Percentiles rank a stretch among this genome's conserved stretches.
phyloP scores from a whole-genome alignment of 2,113 vertebrate species.

The Proterorhinus semilunaris region DNA sequence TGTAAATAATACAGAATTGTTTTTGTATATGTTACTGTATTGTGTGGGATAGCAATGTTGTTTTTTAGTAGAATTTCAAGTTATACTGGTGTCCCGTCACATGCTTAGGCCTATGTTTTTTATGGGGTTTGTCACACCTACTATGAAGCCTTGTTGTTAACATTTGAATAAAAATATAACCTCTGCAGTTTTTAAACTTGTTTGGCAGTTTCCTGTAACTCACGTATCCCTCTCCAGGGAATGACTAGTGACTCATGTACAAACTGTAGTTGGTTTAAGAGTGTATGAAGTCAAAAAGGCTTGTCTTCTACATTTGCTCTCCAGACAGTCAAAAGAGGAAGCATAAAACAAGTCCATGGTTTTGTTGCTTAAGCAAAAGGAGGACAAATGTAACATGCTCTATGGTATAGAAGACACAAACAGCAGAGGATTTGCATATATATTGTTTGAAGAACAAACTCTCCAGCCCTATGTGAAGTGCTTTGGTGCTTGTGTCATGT shows the following conservation, averaged over 20 bases:
- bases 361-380: no score
- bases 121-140: conserved; percentile 24
- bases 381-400: no score
- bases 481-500: no score
- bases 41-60: not conserved
- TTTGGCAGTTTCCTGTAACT: conserved; percentile 32
- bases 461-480: no score
- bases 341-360: not conserved
- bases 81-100: conserved; percentile 3
- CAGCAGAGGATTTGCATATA: no score
- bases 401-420: no score
- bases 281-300: not conserved
- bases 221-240: not conserved
- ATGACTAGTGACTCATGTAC: conserved; percentile 26
- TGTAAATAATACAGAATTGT: not conserved
- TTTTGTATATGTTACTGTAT: not conserved
- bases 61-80: not conserved
- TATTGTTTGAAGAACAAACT: no score
- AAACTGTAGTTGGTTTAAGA: not conserved
- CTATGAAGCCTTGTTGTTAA: not conserved
- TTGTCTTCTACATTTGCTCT: not conserved
- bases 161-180: not conserved
- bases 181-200: conserved; percentile 35
- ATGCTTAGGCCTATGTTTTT: not conserved
- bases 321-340: not conserved